Base-by-base conservation (phyloP, 2,113 vertebrate species). In the Eulacestoma nigropectus region DNA sequence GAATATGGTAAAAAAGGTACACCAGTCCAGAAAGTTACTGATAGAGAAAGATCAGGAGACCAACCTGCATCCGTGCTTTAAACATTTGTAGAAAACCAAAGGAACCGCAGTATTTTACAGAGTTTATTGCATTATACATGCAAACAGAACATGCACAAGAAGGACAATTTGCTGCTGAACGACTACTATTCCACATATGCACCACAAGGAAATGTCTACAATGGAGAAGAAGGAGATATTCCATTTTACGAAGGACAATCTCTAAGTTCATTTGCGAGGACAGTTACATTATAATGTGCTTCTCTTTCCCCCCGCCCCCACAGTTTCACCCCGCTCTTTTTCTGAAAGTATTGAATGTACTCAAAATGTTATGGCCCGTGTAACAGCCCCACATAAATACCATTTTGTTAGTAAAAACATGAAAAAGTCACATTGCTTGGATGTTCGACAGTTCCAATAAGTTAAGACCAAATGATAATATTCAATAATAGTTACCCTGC, bases 111-210 rank as follows among this genome's bases (percentile, higher is more conserved):
- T 97, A 96, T 79, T 98, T 98, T 98, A 98, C 97, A 98, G 98
- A 98, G 98, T 99, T 99, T 99, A 99, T 99, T 99, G 98, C 98
- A 98, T 98, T 98, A 98, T 98, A 99, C 99, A 99, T 99, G 99
- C 99, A 97, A 99, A 98, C 98, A 98, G 97, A 99, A 98, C 99
- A 99, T 99, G 99, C 99, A 99, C 97, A 98, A 97, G 97, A 97
- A 98, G 95, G 97, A 98, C 97, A 98, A 97, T 97, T 97, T 98
- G 97, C 97, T 98, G 96, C 91, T 97, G 97, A 91, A 98, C 88
- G 93, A 98, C 98, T 98, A 98, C 93, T 97, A 98, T 97, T 98
- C 97, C 98, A 98, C 98, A 98, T 98, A 98, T 96, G 97, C 96
- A 98, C 97, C 98, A 98, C 98, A 97, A 98, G 96, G 94, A 94